Evolutionary conservation across 1,140 invertebrate species (phyloP).

Genomic region (Apis mellifera): Amel_HAv3.1 CM009934.2:7887001-7887500

Average conservation of each 20-base stretch:
- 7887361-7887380: constrained; percentile 45
- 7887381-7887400: constrained; percentile 16
- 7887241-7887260: constrained; percentile 67
- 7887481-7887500: constrained; percentile 10
- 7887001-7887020: constrained; percentile 48
- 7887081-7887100: constrained; percentile 59
- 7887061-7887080: constrained; percentile 62
- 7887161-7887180: not conserved
- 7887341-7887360: constrained; percentile 69
- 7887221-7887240: constrained; percentile 43
- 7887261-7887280: constrained; percentile 67
- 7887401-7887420: constrained; percentile 35
- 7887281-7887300: constrained; percentile 71
- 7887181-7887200: constrained; percentile 16
- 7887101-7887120: constrained; percentile 37
- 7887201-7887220: not conserved
- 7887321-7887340: constrained; percentile 56
- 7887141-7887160: not conserved
- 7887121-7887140: constrained; percentile 39
- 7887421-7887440: constrained; percentile 34
- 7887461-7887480: constrained; percentile 40
- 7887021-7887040: constrained; percentile 62
- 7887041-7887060: constrained; percentile 56
- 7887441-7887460: constrained; percentile 33
- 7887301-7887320: constrained; percentile 72